These are phyloP conservation scores for Vollenhovia emeryi DNA, from an alignment of 1,140 invertebrate species.

Conservation along the genomic window DNA sequence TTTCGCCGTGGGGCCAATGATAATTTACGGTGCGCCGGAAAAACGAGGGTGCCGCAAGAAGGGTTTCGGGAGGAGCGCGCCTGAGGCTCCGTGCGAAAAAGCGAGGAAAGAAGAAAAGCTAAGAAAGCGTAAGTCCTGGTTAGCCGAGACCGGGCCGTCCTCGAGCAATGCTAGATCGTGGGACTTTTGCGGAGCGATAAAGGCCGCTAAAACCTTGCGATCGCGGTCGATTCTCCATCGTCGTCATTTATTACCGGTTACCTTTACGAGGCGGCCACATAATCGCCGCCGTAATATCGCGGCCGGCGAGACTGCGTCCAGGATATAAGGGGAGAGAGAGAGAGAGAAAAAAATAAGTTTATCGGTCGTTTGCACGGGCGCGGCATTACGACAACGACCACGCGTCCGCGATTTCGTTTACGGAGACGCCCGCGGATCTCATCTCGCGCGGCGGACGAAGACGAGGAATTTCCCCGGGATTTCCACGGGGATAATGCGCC, in stretches of 20 bases:
- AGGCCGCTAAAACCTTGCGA: background rate
- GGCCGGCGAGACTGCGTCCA: background rate
- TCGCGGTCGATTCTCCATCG: background rate
- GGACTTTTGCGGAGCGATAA: background rate
- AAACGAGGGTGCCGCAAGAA: background rate
- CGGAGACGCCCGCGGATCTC: constrained; percentile 49
- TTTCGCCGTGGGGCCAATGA: background rate
- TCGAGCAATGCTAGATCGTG: background rate
- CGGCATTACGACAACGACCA: background rate
- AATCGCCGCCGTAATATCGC: constrained; percentile 34
- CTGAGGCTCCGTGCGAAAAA: background rate
- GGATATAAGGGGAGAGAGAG: too few species aligned
- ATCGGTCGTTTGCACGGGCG: constrained; percentile 26
- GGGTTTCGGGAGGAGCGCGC: background rate
- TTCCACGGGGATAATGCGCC: constrained; percentile 55
- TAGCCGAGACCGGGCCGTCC: background rate
- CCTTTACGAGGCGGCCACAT: constrained; percentile 35
- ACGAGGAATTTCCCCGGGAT: constrained; percentile 44
- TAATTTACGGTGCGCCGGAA: constrained; percentile 35
- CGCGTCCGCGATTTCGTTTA: constrained; percentile 52
- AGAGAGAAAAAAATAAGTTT: constrained; percentile 1
- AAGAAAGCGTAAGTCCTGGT: background rate
- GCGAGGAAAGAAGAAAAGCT: background rate
- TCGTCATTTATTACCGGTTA: constrained; percentile 14
- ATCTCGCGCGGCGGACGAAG: constrained; percentile 43